Percentiles rank a stretch among this genome's conserved stretches.
phyloP scores from a whole-genome alignment of 1,140 invertebrate genomes.

The Coboldia fuscipes region DNA sequence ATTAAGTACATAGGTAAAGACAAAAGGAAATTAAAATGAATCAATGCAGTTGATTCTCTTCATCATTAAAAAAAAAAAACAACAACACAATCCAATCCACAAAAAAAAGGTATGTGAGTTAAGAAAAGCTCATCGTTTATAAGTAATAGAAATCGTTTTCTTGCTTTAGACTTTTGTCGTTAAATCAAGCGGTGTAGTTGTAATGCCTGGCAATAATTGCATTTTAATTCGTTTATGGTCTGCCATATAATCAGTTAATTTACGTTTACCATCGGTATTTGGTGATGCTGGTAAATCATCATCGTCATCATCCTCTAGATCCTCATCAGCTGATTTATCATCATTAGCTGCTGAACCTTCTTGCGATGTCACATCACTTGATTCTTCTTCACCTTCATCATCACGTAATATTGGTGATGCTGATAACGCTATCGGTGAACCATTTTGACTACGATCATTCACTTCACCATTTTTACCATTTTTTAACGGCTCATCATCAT shows the following conservation, averaged over 20 bases:
- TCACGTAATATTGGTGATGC: constrained; percentile 10
- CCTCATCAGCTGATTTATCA: constrained; percentile 11
- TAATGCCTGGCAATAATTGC: constrained; percentile 12
- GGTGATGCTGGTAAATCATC: constrained; percentile 29
- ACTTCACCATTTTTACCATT: no score
- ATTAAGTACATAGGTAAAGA: no score
- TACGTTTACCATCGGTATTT: constrained; percentile 28
- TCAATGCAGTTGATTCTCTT: no score
- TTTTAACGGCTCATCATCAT: no score
- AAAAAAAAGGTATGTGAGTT: no score
- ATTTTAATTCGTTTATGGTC: constrained; percentile 28
- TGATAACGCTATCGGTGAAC: no score
- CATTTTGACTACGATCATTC: no score
- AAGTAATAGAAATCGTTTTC: no score
- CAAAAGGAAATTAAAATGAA: no score
- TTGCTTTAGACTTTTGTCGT: constrained; percentile 36
- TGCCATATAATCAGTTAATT: constrained; percentile 22
- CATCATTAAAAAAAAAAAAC: no score
- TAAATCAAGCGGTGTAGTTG: constrained; percentile 36
- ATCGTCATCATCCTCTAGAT: constrained; percentile 21
- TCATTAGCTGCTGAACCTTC: background rate
- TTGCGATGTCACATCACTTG: constrained; percentile 1
- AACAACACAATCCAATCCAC: no score
- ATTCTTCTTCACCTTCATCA: constrained; percentile 6
- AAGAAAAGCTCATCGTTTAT: no score